Conservation (phyloP, 2,888 invertebrate genomes). For the Limnephilus rhombicus region DNA sequence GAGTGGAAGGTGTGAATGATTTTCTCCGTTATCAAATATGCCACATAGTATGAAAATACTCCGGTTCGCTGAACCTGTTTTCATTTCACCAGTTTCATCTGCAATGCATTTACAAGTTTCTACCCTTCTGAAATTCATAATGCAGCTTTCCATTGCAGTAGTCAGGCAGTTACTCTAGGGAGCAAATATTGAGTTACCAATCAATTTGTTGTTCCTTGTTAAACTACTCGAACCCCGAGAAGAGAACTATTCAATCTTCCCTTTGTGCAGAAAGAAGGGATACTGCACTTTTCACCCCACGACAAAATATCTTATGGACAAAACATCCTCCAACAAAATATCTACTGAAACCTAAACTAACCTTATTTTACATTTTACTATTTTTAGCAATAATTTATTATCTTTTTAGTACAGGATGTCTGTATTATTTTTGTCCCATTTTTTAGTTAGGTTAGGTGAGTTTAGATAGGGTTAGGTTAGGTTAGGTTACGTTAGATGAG, state of each 20-base stretch:
- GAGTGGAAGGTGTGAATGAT: not conserved
- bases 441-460: no score
- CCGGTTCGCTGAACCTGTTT: constrained; percentile 4
- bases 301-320: no score
- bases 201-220: not conserved
- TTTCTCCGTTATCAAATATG: not conserved
- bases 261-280: not conserved
- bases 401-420: no score
- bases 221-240: not conserved
- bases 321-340: no score
- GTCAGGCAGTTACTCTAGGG: not conserved
- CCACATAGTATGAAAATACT: not conserved
- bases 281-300: no score
- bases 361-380: no score
- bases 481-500: no score
- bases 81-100: not conserved
- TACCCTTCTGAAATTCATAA: not conserved
- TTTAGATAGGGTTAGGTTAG: no score
- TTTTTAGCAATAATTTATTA: no score
- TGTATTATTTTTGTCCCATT: no score
- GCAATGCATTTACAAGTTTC: not conserved
- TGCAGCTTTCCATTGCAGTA: not conserved
- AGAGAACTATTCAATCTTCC: not conserved
- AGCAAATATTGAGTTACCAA: not conserved
- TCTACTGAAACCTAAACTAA: no score